Evolutionary conservation across 2,888 invertebrate species (phyloP).

Genomic region (Leucoptera coffeella): DNA sequence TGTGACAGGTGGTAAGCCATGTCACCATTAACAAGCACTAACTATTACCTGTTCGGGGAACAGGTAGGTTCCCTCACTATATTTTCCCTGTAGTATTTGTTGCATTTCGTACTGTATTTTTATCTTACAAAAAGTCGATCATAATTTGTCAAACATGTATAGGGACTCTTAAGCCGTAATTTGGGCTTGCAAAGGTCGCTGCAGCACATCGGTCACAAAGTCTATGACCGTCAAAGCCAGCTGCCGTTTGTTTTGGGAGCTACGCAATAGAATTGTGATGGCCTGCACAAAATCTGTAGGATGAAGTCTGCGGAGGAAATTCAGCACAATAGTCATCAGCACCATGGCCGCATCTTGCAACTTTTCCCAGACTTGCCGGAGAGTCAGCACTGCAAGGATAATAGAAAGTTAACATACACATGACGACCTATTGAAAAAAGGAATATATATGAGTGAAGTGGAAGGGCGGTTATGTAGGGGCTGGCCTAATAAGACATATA

Average conservation of each 20-base stretch:
- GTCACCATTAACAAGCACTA: no score
- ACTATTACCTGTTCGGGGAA: no score
- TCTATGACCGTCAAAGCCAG: conserved; percentile 25
- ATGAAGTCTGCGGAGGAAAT: conserved; percentile 21
- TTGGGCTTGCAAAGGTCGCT: conserved; percentile 19
- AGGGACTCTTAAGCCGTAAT: conserved; percentile 11
- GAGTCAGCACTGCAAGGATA: conserved; percentile 20
- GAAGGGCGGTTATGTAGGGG: no score
- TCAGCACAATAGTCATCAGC: conserved; percentile 24
- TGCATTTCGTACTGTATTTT: no score
- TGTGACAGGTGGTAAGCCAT: no score
- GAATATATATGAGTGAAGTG: no score
- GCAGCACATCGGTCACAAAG: conserved; percentile 23
- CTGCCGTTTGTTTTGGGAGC: conserved; percentile 15
- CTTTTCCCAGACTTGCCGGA: conserved; percentile 23
- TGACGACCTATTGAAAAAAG: no score
- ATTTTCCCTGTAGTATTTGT: no score
- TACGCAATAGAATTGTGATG: conserved; percentile 20
- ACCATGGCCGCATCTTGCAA: conserved; percentile 22
- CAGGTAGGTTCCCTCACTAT: no score
- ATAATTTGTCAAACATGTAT: no score
- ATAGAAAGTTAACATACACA: conserved; percentile 3
- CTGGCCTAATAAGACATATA: no score
- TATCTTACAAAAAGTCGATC: not conserved
- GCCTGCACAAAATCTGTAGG: conserved; percentile 19